Evolutionary conservation across 1,140 invertebrate genomes (phyloP), one percentile per base, ranked within the genome.

Genomic region (Heliothis virescens): DNA sequence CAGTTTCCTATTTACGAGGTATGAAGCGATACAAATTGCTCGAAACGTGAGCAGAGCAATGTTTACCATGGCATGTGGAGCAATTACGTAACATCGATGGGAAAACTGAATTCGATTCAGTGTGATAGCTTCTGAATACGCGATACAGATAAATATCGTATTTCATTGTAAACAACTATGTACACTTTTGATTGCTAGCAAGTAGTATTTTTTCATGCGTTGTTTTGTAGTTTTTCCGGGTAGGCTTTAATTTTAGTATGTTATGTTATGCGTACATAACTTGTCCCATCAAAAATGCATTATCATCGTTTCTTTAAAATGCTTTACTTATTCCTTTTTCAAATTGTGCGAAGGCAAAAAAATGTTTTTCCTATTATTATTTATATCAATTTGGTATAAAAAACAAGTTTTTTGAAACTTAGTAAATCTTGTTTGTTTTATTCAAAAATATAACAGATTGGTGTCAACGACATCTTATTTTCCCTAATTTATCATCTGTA

Each of bases 71-170:
- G 2, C 3, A 41, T 41, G 63, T 67, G 18, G 63, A 41, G 15
- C 62, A 67, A 47, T 67, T 48, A 48, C 21, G 15, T 67, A 21
- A 67, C 11, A 18, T 67, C 41, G 63, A 48, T 67, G 63, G 63
- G 63, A 67, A n/a, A 65, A 48, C 63, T 67, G 41, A 67, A 48
- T 67, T 67, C n/a, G 63, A 48, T 67, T 67, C 63, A 67, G 63
- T 67, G n/a, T 67, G 63, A 67, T 21, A 67, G 63, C 41, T 10
- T 41, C n/a, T 67, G 63, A 67, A 67, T 67, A 21, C 41, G 48
- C 12, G 63, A 41, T 67, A 67, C 41, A n/a, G 13, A 41, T 18
- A 5, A 48, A n/a, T 18, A 65, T 48, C 41, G 21, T 60, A 67
- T 47, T 67, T 67, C 63, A 67, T 67, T 41, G 63, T 48, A 67